Conservation (phyloP, 2,797 vertebrate genomes). For the Micrastur ruficollis region DNA sequence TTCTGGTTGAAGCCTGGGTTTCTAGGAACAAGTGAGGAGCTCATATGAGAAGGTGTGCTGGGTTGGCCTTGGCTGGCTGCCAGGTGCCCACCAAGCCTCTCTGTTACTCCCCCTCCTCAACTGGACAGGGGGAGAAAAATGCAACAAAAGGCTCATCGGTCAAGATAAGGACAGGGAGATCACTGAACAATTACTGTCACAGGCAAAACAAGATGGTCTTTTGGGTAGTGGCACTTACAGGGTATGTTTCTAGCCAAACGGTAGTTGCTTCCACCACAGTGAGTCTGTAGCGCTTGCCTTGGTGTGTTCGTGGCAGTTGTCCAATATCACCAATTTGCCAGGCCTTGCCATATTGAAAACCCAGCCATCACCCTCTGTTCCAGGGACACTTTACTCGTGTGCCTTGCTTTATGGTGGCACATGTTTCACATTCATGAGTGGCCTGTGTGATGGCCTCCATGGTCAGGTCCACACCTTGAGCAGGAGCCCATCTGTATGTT, state of each 20-base stretch:
- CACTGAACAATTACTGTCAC: background rate
- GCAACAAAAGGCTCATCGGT: accelerated
- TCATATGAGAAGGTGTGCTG: background rate
- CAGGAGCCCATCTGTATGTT: background rate
- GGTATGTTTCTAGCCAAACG: background rate
- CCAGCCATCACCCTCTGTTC: background rate
- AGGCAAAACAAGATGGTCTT: background rate
- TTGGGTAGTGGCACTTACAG: background rate
- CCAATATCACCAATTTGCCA: background rate
- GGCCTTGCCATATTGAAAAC: background rate
- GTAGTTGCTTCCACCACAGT: background rate
- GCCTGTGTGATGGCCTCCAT: background rate
- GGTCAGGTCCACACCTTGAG: background rate
- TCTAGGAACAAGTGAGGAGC: background rate
- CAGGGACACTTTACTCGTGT: background rate
- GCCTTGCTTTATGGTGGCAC: background rate
- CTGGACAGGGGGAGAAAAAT: background rate
- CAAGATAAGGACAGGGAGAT: background rate
- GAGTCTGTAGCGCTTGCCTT: background rate
- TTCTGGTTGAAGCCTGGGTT: background rate
- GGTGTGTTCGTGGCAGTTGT: background rate
- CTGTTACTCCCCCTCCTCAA: background rate
- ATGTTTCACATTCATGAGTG: background rate
- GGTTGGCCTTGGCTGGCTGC: background rate
- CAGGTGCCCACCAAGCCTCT: background rate